A percentile compares a stretch with the other conserved stretches of the same genome.
These are phyloP conservation scores for Podarcis siculus DNA, from an alignment of 2,797 vertebrate genomes.

Conservation along the genomic window DNA sequence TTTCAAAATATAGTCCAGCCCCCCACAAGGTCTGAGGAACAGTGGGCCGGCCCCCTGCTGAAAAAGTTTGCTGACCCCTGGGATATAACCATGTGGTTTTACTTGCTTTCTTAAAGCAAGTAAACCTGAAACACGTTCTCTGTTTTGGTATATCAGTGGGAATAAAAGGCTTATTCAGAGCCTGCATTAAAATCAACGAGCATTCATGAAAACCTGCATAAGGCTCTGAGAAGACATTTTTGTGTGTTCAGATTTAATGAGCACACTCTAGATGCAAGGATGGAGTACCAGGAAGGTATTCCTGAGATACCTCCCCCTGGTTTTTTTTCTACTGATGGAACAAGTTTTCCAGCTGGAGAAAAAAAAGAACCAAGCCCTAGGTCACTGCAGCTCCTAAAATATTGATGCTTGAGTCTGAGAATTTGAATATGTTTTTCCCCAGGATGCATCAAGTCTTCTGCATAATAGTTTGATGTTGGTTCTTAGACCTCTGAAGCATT, in stretches of 20 bases:
- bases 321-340: too few relatives aligned
- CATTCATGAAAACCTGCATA: conserved; percentile 15
- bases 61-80: too few relatives aligned
- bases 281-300: not conserved
- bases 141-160: not conserved
- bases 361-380: not conserved
- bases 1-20: too few relatives aligned
- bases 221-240: not conserved
- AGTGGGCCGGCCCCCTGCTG: too few relatives aligned
- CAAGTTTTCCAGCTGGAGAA: not conserved
- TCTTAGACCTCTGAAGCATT: not conserved
- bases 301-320: not conserved
- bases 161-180: not conserved
- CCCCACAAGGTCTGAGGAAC: too few relatives aligned
- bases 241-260: not conserved
- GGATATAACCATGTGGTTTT: not conserved
- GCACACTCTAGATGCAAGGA: not conserved
- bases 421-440: too few relatives aligned
- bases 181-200: not conserved
- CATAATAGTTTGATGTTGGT: not conserved
- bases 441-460: not conserved
- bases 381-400: not conserved
- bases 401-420: not conserved
- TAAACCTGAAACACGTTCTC: not conserved
- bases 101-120: not conserved